Conservation (phyloP, 2,888 invertebrate species). For the Orthosia cruda region DNA sequence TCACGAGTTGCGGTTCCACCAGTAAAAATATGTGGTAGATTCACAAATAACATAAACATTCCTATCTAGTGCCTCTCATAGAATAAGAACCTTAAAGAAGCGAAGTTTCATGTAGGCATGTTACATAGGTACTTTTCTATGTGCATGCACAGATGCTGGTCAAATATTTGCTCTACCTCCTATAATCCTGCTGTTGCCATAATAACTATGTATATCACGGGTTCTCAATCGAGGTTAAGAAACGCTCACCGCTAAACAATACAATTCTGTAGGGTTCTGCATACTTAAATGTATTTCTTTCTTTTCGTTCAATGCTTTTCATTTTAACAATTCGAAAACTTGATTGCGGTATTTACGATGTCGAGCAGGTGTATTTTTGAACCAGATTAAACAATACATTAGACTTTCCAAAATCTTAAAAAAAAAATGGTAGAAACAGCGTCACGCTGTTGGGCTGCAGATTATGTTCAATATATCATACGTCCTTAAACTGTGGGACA, state of each 20-base stretch:
- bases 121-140: too few relatives aligned
- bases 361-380: background rate
- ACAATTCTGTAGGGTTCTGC: too few relatives aligned
- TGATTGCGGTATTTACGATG: background rate
- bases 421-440: too few relatives aligned
- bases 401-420: too few relatives aligned
- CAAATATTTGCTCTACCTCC: too few relatives aligned
- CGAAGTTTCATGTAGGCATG: background rate
- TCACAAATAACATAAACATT: conserved; percentile 39
- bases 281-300: too few relatives aligned
- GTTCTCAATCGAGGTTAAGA: too few relatives aligned
- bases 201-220: too few relatives aligned
- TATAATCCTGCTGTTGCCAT: too few relatives aligned
- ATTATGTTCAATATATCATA: background rate
- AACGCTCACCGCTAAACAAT: too few relatives aligned
- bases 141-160: too few relatives aligned
- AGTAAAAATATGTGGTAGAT: conserved; percentile 36
- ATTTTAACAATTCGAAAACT: background rate
- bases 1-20: conserved; percentile 26
- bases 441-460: background rate
- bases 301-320: too few relatives aligned
- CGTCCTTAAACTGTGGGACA: background rate
- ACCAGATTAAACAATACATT: background rate
- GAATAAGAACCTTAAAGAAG: conserved; percentile 15
- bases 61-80: background rate